Base-by-base conservation (phyloP, 2,888 invertebrate genomes). In the Drosophila aldrichi region DNA sequence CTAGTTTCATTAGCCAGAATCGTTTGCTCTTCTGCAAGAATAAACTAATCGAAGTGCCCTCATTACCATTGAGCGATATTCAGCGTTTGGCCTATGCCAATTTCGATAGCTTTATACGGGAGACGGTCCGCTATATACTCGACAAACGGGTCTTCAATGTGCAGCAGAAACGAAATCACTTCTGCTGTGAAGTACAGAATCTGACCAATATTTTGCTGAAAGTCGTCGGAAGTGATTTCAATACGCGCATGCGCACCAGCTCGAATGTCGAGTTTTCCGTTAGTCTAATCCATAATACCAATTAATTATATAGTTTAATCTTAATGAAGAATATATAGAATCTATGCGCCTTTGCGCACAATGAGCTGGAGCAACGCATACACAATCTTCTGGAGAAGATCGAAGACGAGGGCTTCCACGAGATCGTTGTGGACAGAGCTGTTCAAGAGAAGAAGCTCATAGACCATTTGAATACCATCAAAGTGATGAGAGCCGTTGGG, bases 161-260 rank as follows among this genome's bases (percentile, higher is more conserved):
- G 6, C 69, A 75, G 60, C 84, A 91, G 4, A 73, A 73, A 2
- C 83, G 73, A 4, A 66, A 58, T 1, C 77, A 74, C 10, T 88
- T 91, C 20, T 90, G 90, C 32, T 83, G 88, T 36, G 79, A 79
- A 8, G 48, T 85, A 1, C 78, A 82, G 34, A 91, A 91, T 66
- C 63, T 90, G 3, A 64, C 70, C 2, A 91, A 91, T 48, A 82
- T 81, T 54, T 63, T 91, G 43, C 54, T 91, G 48, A 88, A 83
- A 36, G 9, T 91, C 22, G 52, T 91, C 32, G 87, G 89, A n/a
- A 67, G 69, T 48, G 91, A 90, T 59, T 91, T 81, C 43, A 91
- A 91, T 68, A 64, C 57, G 9, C 81, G 83, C 12, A 49, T 54
- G 10, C 77, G 65, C 25, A 91, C 91, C 8, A 68, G 43, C 18